A percentile compares a stretch with the other conserved stretches of the same genome.
Evolutionary conservation across 2,113 vertebrate genomes (phyloP).

Genomic region (Lichenostomus cassidix): DNA sequence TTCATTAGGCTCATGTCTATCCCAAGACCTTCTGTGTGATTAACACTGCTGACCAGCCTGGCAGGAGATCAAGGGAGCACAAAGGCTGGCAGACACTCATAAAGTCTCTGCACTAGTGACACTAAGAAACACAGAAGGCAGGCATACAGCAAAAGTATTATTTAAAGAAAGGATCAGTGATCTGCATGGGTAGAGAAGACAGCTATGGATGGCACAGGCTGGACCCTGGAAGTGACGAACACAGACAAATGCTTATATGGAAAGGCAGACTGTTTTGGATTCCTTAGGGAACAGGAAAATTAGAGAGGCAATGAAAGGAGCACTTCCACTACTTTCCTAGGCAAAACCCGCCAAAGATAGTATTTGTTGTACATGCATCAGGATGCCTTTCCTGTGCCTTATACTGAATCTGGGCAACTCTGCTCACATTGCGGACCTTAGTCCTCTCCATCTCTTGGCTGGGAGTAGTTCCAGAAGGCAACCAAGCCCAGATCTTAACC

Average conservation of each 20-base stretch:
- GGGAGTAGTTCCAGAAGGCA: neutral
- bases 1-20: neutral
- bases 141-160: neutral
- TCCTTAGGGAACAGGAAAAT: neutral
- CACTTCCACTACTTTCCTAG: neutral
- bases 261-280: neutral
- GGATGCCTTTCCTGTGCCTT: neutral
- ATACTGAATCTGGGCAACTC: neutral
- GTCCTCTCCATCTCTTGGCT: neutral
- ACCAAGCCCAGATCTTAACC: neutral
- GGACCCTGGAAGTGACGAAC: neutral
- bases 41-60: accelerated
- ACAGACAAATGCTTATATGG: neutral
- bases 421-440: neutral
- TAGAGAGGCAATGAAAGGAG: neutral
- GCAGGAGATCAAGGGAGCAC: neutral
- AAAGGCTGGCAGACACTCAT: neutral
- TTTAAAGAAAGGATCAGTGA: neutral
- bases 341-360: neutral
- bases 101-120: neutral
- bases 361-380: neutral
- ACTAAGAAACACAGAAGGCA: neutral
- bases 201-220: neutral
- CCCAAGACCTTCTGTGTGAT: neutral
- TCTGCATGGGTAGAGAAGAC: neutral